These are phyloP conservation scores for Elysia chlorotica DNA, from an alignment of 1,140 invertebrate genomes.

Conservation along the genomic window DNA sequence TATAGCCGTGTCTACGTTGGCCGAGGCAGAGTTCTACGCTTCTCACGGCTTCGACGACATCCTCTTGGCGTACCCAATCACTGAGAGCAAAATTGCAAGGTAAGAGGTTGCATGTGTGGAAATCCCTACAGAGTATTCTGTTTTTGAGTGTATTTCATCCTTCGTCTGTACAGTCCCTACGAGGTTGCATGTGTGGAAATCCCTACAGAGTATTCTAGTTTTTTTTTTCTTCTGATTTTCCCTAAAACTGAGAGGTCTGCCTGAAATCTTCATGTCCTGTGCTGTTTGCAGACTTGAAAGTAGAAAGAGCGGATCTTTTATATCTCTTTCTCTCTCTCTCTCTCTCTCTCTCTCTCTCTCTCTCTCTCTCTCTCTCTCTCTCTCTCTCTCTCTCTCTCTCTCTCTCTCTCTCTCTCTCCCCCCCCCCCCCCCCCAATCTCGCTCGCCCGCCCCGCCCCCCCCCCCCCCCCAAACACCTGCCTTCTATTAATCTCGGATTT, in stretches of 20 bases:
- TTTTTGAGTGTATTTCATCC: background rate
- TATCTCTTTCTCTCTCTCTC: background rate
- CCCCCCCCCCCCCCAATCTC: background rate
- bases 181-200: too few relatives aligned
- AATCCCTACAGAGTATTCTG: background rate
- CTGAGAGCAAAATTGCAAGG: slow-evolving; percentile 45
- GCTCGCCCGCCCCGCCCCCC: background rate
- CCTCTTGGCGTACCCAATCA: slow-evolving; percentile 50
- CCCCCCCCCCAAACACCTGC: background rate
- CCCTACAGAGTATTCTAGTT: background rate
- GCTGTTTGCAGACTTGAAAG: too few relatives aligned
- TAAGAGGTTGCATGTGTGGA: too few relatives aligned
- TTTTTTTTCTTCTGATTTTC: background rate
- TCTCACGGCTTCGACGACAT: slow-evolving; percentile 61
- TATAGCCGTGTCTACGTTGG: slow-evolving; percentile 57
- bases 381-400: background rate
- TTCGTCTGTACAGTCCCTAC: background rate
- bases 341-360: background rate
- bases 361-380: background rate
- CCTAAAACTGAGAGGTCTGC: background rate
- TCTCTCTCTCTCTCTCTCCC: background rate
- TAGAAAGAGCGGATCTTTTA: too few relatives aligned
- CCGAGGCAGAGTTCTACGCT: slow-evolving; percentile 57
- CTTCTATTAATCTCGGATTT: too few relatives aligned
- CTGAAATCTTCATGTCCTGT: background rate